A percentile compares a stretch with the other conserved stretches of the same genome.
Conservation (phyloP, 2,797 vertebrate genomes). For the Bovichtus variegatus region DNA sequence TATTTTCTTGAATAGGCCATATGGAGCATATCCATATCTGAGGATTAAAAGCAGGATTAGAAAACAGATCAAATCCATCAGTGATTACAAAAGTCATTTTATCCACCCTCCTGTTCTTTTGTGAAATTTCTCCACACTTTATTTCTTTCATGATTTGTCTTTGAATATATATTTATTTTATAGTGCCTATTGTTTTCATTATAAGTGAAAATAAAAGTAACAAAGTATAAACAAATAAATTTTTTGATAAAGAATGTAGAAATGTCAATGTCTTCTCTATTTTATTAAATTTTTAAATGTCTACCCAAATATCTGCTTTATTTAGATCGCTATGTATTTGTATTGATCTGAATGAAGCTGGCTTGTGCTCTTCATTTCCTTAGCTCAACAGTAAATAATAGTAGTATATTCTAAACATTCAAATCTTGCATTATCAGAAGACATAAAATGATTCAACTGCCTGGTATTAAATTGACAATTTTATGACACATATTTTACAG, state of each 20-base stretch:
- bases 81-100: not conserved
- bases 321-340: no score
- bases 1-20: slow-evolving; percentile 72
- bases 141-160: not conserved
- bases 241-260: not conserved
- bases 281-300: no score
- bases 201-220: not conserved
- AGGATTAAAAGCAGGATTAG: slow-evolving; percentile 8
- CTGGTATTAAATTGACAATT: not conserved
- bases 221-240: not conserved
- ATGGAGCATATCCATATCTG: slow-evolving; percentile 76
- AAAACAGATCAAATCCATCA: no score
- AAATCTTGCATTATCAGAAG: no score
- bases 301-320: no score
- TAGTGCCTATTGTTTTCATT: not conserved
- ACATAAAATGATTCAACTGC: no score
- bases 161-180: not conserved
- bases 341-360: no score
- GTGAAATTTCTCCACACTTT: not conserved
- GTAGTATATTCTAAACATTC: no score
- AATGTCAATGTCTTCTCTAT: no score
- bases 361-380: no score
- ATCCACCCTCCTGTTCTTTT: not conserved
- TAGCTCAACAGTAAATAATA: no score
- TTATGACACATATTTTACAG: not conserved